phyloP scores from a whole-genome alignment of 2,888 invertebrate genomes.

The Tachystola acroxantha region DNA sequence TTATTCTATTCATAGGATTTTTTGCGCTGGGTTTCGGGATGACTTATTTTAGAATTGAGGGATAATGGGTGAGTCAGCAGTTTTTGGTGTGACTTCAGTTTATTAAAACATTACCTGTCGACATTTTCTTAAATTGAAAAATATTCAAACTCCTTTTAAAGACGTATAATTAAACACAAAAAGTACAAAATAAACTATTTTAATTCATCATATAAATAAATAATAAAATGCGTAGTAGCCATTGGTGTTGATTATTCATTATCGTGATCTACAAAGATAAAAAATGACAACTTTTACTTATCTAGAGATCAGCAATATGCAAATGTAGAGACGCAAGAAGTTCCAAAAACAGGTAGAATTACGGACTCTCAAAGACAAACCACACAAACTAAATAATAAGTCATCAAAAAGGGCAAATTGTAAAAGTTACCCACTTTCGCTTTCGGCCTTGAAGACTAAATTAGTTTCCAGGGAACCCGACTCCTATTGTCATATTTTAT shows the following conservation, averaged over 20 bases:
- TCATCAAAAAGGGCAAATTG: constrained; percentile 22
- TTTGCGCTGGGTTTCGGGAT: constrained; percentile 22
- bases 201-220: too few species aligned
- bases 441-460: constrained; percentile 31
- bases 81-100: constrained; percentile 4
- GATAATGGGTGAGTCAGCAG: constrained; percentile 16
- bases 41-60: constrained; percentile 33
- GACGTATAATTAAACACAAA: too few species aligned
- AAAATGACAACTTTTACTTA: too few species aligned
- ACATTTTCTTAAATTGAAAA: too few species aligned
- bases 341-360: neutral
- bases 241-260: too few species aligned
- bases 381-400: constrained; percentile 16
- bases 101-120: too few species aligned
- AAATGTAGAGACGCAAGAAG: neutral
- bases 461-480: constrained; percentile 35
- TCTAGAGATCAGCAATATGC: too few species aligned
- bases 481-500: constrained; percentile 36
- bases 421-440: constrained; percentile 24
- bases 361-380: constrained; percentile 16
- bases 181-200: too few species aligned
- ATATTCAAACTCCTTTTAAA: too few species aligned
- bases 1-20: constrained; percentile 31
- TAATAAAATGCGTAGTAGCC: too few species aligned
- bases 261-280: too few species aligned